Percentiles rank a stretch among this genome's conserved stretches.
These are phyloP conservation scores for Echiichthys vipera DNA, from an alignment of 2,797 vertebrate species.

Conservation along the genomic window DNA sequence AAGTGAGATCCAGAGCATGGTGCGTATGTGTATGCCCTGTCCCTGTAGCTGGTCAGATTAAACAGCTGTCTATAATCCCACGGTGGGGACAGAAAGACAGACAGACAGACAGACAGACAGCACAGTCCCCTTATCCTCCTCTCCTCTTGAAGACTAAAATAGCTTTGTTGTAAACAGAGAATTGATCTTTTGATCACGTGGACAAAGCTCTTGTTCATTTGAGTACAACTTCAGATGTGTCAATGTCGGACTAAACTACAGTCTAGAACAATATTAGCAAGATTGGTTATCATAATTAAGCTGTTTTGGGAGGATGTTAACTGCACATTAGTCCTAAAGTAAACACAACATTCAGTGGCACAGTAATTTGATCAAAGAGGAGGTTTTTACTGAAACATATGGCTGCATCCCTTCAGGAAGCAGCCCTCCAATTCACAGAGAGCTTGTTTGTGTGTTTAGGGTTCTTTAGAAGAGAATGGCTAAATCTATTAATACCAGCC, in stretches of 20 bases:
- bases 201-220: not conserved
- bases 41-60: conserved; percentile 86
- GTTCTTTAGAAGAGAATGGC: conserved; percentile 57
- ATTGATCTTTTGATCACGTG: not conserved
- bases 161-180: conserved; percentile 1
- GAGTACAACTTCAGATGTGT: not conserved
- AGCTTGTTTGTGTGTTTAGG: conserved; percentile 65
- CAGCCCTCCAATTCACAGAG: conserved; percentile 16
- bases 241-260: not conserved
- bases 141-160: conserved; percentile 18
- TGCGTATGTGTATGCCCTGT: conserved; percentile 67
- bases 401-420: conserved; percentile 42
- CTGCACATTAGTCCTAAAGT: not conserved
- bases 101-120: conserved; percentile 66
- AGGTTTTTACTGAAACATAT: conserved; percentile 50
- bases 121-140: conserved; percentile 46
- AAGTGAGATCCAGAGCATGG: conserved; percentile 79
- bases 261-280: not conserved
- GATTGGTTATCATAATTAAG: not conserved
- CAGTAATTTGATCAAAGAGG: conserved; percentile 35
- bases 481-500: conserved; percentile 73
- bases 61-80: conserved; percentile 87
- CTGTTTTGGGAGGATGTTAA: not conserved
- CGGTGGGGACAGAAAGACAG: conserved; percentile 66
- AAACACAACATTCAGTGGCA: not conserved